A percentile compares a stretch with the other conserved stretches of the same genome.
Conservation (phyloP, 2,888 invertebrate species). For the Leptopilina drosophilae region DNA sequence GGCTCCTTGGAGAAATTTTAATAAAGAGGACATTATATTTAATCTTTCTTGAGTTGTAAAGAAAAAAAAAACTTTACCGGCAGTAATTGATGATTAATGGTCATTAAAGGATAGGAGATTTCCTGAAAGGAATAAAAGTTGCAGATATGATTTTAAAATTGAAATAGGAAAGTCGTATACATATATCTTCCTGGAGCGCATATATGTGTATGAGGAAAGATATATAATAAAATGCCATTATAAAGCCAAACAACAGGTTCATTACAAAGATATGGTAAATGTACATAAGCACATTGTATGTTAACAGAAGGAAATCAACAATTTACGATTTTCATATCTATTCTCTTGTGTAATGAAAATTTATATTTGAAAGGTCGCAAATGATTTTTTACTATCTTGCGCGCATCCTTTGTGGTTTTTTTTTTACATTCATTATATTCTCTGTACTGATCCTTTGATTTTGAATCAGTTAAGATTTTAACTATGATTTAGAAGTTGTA, state of each 20-base stretch:
- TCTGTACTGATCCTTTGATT: neutral
- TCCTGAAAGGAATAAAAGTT: neutral
- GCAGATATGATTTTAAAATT: neutral
- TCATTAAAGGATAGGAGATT: neutral
- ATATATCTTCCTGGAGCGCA: neutral
- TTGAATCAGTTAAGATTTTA: too few relatives aligned
- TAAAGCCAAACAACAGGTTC: conserved; percentile 3
- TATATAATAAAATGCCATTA: conserved; percentile 10
- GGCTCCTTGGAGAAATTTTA: too few relatives aligned
- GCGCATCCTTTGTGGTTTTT: neutral
- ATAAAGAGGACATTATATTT: too few relatives aligned
- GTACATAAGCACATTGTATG: neutral
- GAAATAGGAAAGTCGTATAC: neutral
- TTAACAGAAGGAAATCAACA: conserved; percentile 12
- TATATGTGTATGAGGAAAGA: neutral
- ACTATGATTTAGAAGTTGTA: too few relatives aligned
- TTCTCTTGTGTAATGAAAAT: neutral
- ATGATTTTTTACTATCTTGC: neutral
- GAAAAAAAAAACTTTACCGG: too few relatives aligned
- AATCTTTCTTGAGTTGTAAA: too few relatives aligned
- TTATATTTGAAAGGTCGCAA: neutral
- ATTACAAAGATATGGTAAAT: conserved; percentile 8
- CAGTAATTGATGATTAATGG: neutral
- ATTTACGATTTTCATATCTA: neutral
- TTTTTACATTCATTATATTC: neutral